Evolutionary conservation across 2,888 invertebrate species (phyloP).

Genomic region (Caenorhabditis japonica): DNA sequence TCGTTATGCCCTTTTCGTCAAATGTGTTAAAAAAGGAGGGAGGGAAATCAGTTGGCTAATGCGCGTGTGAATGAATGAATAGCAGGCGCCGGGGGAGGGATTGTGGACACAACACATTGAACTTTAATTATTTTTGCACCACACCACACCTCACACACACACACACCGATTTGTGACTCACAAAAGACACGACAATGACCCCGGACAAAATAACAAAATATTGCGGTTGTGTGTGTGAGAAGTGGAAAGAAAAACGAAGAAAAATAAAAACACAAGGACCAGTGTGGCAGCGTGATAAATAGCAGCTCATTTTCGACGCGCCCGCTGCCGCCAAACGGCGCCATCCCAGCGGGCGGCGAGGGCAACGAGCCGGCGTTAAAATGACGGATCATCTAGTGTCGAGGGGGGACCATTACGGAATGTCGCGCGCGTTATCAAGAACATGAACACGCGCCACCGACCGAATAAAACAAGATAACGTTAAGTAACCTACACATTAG

Average conservation of each 20-base stretch:
- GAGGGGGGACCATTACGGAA: no score
- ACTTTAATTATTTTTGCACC: constrained; percentile 52
- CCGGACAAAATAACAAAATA: constrained; percentile 13
- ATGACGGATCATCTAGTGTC: neutral
- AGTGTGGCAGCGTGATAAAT: constrained; percentile 34
- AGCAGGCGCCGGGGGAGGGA: neutral
- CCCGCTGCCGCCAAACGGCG: constrained; percentile 4
- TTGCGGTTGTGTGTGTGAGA: neutral
- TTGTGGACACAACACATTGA: constrained; percentile 29
- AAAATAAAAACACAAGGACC: neutral
- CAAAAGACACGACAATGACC: constrained; percentile 22
- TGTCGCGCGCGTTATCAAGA: no score
- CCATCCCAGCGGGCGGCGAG: no score
- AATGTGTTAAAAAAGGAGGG: constrained; percentile 16
- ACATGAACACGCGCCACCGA: no score
- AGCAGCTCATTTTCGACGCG: constrained; percentile 34
- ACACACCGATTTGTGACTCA: constrained; percentile 24
- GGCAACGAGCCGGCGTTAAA: neutral
- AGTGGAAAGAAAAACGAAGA: constrained; percentile 1
- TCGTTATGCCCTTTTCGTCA: constrained; percentile 27
- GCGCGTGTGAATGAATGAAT: constrained; percentile 12
- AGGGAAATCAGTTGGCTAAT: constrained; percentile 28
- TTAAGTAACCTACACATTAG: constrained; percentile 1
- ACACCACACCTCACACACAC: no score
- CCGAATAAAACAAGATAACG: neutral